phyloP scores from a whole-genome alignment of 1,140 invertebrate genomes.

The Drosophila pseudoobscura region DNA sequence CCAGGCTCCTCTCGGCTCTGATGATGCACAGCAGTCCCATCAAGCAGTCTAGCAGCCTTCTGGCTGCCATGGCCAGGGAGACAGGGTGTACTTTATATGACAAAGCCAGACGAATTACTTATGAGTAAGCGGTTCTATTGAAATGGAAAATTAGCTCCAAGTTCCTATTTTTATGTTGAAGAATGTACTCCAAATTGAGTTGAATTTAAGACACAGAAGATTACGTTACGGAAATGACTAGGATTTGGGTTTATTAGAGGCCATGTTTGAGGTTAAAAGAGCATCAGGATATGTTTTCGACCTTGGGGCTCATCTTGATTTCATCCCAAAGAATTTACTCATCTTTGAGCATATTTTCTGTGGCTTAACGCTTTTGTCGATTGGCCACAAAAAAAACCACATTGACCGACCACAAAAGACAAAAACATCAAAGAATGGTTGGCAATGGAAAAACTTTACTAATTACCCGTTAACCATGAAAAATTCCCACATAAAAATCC shows the following conservation, averaged over 20 bases:
- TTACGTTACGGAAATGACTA: too few relatives aligned
- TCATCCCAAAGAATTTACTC: too few relatives aligned
- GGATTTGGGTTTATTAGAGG: too few relatives aligned
- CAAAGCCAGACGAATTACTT: constrained; percentile 51
- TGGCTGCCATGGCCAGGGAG: not conserved
- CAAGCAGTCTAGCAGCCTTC: constrained; percentile 1
- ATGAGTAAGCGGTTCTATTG: constrained; percentile 40
- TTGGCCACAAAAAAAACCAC: constrained; percentile 1
- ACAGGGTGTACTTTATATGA: constrained; percentile 2
- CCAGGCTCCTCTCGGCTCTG: constrained; percentile 12
- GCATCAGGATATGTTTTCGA: too few relatives aligned
- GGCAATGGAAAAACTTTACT: constrained; percentile 53
- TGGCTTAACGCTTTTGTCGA: not conserved
- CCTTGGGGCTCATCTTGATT: too few relatives aligned
- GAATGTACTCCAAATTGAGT: not conserved
- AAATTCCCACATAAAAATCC: constrained; percentile 46
- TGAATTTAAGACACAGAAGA: too few relatives aligned
- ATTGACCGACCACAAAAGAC: constrained; percentile 8
- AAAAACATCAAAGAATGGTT: constrained; percentile 4
- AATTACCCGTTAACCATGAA: constrained; percentile 67
- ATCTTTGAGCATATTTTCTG: too few relatives aligned
- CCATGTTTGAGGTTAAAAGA: too few relatives aligned
- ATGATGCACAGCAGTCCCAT: not conserved
- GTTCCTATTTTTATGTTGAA: constrained; percentile 7
- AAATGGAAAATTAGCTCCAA: constrained; percentile 38